Evolutionary conservation across 2,888 invertebrate species (phyloP).

Genomic region (Dicyrtomina minuta): DNA sequence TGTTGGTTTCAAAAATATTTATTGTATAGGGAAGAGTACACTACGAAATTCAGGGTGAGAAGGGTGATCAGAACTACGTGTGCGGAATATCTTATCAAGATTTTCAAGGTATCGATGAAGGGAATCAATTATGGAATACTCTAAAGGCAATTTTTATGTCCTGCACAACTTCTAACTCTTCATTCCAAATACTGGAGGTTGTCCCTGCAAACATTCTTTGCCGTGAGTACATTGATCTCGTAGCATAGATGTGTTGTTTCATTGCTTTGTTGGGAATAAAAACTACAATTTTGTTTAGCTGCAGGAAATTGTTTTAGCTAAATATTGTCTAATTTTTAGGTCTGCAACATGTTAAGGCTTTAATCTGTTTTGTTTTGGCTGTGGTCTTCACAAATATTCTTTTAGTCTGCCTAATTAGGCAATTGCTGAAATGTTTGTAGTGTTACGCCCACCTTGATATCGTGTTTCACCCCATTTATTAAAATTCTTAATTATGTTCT

Average conservation of each 20-base stretch:
- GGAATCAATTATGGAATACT: background rate
- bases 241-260: no score
- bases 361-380: background rate
- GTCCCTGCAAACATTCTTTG: constrained; percentile 5
- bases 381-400: background rate
- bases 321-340: background rate
- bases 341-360: background rate
- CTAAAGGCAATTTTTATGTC: background rate
- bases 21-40: background rate
- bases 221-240: constrained; percentile 11
- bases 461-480: no score
- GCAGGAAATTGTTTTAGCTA: no score
- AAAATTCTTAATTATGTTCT: background rate
- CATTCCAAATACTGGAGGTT: background rate
- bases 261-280: no score
- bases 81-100: background rate
- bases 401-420: background rate
- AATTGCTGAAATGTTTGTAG: no score
- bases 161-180: background rate
- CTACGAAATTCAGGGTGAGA: background rate
- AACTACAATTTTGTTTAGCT: no score
- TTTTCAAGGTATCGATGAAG: constrained; percentile 5
- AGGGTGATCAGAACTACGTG: no score
- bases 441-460: no score
- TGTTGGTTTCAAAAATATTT: background rate